phyloP scores from a whole-genome alignment of 1,140 invertebrate genomes.

The Lanistes nyassanus region DNA sequence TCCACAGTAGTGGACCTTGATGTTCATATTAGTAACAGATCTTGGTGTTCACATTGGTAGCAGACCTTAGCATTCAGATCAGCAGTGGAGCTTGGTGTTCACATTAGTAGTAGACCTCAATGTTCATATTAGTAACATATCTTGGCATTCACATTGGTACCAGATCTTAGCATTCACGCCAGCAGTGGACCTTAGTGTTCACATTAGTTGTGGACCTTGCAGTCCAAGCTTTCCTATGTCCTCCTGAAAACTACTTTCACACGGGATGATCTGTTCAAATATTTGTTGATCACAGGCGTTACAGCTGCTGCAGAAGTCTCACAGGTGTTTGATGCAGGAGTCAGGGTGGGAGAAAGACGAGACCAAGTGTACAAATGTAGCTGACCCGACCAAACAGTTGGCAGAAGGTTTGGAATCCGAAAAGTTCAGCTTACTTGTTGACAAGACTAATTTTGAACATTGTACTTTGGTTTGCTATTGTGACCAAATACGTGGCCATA shows the following conservation, averaged over 20 bases:
- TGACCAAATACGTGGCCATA: too few species aligned
- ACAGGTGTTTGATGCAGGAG: conserved; percentile 68
- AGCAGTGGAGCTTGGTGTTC: background rate
- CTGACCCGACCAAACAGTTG: conserved; percentile 51
- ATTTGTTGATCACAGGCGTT: conserved; percentile 66
- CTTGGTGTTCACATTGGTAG: too few species aligned
- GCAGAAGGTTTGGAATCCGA: conserved; percentile 50
- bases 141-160: too few species aligned
- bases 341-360: conserved; percentile 72
- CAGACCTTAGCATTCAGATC: background rate
- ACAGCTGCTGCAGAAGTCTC: conserved; percentile 70
- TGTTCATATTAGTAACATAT: too few species aligned
- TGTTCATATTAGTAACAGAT: too few species aligned
- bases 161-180: background rate
- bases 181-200: background rate
- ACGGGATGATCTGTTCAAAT: background rate
- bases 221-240: background rate
- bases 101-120: too few species aligned
- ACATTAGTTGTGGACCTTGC: background rate
- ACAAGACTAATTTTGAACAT: background rate
- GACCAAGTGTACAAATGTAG: conserved; percentile 52
- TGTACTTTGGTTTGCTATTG: background rate
- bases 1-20: too few species aligned
- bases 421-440: background rate
- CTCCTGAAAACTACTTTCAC: too few species aligned